These are phyloP conservation scores for Amphipoea lucens DNA, from an alignment of 2,888 invertebrate species.

Conservation along the genomic window DNA sequence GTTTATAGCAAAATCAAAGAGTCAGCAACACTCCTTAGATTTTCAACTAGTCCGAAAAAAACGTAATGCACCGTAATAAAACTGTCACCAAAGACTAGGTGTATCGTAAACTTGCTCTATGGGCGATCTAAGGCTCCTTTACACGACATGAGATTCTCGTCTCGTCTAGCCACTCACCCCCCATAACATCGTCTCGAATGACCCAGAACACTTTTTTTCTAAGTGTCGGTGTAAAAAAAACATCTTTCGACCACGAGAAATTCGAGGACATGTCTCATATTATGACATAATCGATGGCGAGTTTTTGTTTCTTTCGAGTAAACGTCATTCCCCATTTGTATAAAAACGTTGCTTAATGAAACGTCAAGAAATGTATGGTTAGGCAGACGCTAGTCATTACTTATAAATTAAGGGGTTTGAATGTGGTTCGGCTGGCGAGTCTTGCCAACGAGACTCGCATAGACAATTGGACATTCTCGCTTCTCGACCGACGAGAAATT, in stretches of 20 bases:
- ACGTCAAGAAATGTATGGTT: neutral
- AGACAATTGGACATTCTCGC: neutral
- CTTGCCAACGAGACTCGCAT: neutral
- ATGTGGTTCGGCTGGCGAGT: neutral
- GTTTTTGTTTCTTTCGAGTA: neutral
- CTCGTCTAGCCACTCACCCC: neutral
- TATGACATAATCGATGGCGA: neutral
- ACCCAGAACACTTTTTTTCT: too few relatives aligned
- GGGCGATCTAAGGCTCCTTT: neutral
- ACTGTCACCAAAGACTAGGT: constrained; percentile 20
- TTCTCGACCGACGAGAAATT: neutral
- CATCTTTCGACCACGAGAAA: neutral
- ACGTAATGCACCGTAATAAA: constrained; percentile 33
- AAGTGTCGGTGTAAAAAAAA: neutral
- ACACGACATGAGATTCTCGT: neutral
- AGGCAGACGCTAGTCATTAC: neutral
- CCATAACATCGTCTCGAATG: too few relatives aligned
- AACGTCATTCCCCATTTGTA: neutral
- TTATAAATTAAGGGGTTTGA: neutral
- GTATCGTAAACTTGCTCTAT: constrained; percentile 35
- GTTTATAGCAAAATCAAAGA: constrained; percentile 32
- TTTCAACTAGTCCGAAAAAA: constrained; percentile 34
- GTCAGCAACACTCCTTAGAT: constrained; percentile 23
- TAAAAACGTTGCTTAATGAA: neutral
- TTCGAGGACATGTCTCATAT: neutral